Evolutionary conservation across 2,888 invertebrate genomes (phyloP), one percentile per base, ranked within the genome.

Genomic region (Diarsia brunnea): DNA sequence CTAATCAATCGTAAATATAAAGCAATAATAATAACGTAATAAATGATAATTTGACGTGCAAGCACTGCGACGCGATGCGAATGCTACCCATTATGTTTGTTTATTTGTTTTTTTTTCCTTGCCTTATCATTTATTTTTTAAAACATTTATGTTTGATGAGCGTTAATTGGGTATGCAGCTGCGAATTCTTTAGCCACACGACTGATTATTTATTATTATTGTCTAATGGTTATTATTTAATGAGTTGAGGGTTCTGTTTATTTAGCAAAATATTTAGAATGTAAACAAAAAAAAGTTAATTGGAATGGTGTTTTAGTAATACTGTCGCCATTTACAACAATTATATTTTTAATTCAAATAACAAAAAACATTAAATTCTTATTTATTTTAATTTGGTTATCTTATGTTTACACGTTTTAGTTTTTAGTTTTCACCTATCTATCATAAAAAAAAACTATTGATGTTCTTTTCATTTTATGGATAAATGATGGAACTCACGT

Each of bases 121-220:
- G 82, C 38, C 0, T 78, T 77, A n/a, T 66, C 79, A 69, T 60
- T 69, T 45, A 10, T n/a, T n/a, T n/a, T n/a, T 78, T 27, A 74
- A 71, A 69, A 70, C 38, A 61, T 71, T 65, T 82, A 58, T 69
- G 27, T 82, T 66, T 73, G 14, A 53, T 60, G 58, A 31, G 61
- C 53, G 16, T 73, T 61, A 61, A 55, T 73, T 12, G 27, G 58
- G 43, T 43, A 55, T 81, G 87, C 87, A 78, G 55, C 73, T 79
- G 87, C 87, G 87, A 87, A 82, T 86, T 81, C 14, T 75, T 80
- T 69, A 78, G 79, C 78, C 67, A 79, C 43, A 64, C 58, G 66
- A 78, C 58, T 82, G 79, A 78, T 78, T 73, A 58, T 63, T 78
- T 73, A 58, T 63, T 49, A 78, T 78, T 76, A 60, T 63, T 55